Evolutionary conservation across 2,888 invertebrate genomes (phyloP).

Genomic region (Watsonalla cultraria): DNA sequence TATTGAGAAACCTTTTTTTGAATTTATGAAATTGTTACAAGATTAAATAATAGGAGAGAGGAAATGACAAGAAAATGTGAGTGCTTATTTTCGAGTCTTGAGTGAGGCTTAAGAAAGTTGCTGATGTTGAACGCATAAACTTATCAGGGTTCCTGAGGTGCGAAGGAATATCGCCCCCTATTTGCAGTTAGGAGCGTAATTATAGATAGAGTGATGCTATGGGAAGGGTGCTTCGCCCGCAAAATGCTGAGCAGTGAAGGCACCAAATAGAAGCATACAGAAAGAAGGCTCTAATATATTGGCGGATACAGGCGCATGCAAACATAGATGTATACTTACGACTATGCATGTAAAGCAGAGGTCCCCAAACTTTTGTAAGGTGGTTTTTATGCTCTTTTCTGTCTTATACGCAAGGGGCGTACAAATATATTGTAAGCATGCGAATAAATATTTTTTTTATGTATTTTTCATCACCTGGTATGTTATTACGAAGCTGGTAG

Average conservation of each 20-base stretch:
- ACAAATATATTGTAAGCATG: too few species aligned
- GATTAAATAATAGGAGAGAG: not conserved
- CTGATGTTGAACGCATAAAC: conserved; percentile 1
- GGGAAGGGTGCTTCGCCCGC: not conserved
- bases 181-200: conserved; percentile 21
- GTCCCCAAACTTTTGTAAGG: too few species aligned
- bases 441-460: too few species aligned
- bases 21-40: not conserved
- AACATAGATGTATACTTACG: too few species aligned
- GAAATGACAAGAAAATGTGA: not conserved
- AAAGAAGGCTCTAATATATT: conserved; percentile 3
- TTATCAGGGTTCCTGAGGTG: not conserved
- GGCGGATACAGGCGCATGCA: too few species aligned
- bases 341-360: too few species aligned
- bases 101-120: not conserved
- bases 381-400: too few species aligned
- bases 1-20: too few species aligned
- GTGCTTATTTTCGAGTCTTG: not conserved
- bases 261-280: conserved; percentile 25
- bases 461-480: too few species aligned
- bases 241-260: conserved; percentile 36
- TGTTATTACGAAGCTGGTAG: too few species aligned
- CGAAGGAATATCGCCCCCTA: conserved; percentile 7
- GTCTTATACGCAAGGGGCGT: too few species aligned
- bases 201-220: conserved; percentile 14